A percentile compares a stretch with the other conserved stretches of the same genome.
Evolutionary conservation across 2,113 vertebrate species (phyloP).

Genomic region (Eurypyga helias): DNA sequence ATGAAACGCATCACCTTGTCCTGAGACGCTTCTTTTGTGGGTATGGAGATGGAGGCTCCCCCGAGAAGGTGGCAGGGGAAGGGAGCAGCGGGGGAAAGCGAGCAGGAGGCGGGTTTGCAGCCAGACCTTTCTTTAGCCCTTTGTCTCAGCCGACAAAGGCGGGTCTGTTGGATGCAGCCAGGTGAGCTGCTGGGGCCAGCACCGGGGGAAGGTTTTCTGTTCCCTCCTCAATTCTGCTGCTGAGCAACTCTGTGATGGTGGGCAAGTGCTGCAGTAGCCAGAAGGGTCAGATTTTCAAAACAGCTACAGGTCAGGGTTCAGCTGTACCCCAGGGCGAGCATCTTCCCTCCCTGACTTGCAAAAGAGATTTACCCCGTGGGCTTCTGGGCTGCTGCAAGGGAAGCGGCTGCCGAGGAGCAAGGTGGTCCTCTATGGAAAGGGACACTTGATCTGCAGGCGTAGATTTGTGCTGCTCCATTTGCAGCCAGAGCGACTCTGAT

Average conservation of each 20-base stretch:
- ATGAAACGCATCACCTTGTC: not conserved
- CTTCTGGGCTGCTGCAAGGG: not conserved
- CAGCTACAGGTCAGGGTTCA: not conserved
- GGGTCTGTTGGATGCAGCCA: slow-evolving; percentile 48
- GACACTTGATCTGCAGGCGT: not conserved
- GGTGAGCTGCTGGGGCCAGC: not conserved
- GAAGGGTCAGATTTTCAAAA: rapidly evolving
- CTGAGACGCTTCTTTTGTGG: not conserved
- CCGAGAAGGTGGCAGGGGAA: not conserved
- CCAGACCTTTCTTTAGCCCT: slow-evolving; percentile 51
- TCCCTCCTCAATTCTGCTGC: not conserved
- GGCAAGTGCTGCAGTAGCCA: rapidly evolving
- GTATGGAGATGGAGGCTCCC: not conserved
- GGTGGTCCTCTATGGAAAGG: not conserved
- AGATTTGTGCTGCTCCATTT: not conserved
- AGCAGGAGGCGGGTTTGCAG: not conserved
- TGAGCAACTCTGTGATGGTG: not conserved
- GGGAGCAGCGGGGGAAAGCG: not conserved
- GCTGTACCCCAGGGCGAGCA: not conserved
- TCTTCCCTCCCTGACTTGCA: not conserved
- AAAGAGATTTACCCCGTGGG: not conserved
- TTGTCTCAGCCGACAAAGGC: slow-evolving; percentile 61
- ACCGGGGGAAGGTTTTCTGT: rapidly evolving
- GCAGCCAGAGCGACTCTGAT: not conserved
- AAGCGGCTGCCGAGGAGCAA: not conserved